Conservation (phyloP, 2,797 vertebrate genomes). For the Rhynchonycteris naso region DNA sequence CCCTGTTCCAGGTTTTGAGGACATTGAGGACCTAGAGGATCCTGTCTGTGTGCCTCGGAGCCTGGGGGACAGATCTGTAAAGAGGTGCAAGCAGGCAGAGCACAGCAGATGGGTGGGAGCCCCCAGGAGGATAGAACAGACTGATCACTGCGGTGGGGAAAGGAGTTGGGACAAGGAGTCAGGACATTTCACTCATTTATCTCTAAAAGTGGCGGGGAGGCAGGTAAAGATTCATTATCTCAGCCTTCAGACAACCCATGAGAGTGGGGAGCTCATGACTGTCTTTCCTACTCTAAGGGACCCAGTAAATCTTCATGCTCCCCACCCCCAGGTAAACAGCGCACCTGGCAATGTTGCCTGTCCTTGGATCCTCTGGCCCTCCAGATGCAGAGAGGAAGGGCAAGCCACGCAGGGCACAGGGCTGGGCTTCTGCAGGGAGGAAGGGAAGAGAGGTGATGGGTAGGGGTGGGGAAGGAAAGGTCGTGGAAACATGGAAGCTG, state of each 20-base stretch:
- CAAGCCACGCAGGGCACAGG: neutral
- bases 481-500: rapidly evolving
- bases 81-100: neutral
- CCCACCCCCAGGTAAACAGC: neutral
- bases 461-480: neutral
- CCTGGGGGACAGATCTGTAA: neutral
- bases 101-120: neutral
- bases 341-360: neutral
- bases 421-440: neutral
- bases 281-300: neutral
- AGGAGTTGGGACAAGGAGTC: neutral
- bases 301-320: neutral
- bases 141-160: rapidly evolving
- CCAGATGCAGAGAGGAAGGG: neutral
- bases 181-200: neutral
- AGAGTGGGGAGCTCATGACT: neutral
- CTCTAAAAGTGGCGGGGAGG: neutral
- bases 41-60: neutral
- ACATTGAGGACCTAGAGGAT: neutral
- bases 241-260: neutral
- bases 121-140: neutral
- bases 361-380: neutral
- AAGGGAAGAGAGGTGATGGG: neutral
- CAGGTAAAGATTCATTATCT: neutral
- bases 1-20: neutral